A percentile compares a stretch with the other conserved stretches of the same genome.
Evolutionary conservation across 2,888 invertebrate genomes (phyloP).

Genomic region (Drosophila mimetica): DNA sequence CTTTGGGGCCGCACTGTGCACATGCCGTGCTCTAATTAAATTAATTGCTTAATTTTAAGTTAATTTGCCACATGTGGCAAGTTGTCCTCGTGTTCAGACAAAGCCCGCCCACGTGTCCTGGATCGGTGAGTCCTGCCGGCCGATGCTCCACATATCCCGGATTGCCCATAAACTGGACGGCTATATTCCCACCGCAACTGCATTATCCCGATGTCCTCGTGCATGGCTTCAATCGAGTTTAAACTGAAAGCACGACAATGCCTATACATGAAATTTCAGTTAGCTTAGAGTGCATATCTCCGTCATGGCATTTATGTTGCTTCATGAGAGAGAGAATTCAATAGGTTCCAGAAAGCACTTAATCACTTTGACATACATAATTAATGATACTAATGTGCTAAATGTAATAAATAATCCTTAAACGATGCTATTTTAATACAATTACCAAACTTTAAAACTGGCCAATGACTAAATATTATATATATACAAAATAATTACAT

Average conservation of each 20-base stretch:
- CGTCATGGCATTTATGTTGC: neutral
- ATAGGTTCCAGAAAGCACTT: neutral
- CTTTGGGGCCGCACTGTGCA: slow-evolving; percentile 40
- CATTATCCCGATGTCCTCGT: slow-evolving; percentile 21
- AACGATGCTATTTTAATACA: too few relatives aligned
- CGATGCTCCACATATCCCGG: slow-evolving; percentile 25
- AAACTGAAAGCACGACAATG: slow-evolving; percentile 3
- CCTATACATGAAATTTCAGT: slow-evolving; percentile 1
- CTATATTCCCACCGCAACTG: slow-evolving; percentile 42
- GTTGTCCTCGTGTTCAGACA: slow-evolving; percentile 46
- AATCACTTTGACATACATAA: neutral
- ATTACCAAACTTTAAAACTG: too few relatives aligned
- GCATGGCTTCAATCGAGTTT: slow-evolving; percentile 22
- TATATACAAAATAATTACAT: too few relatives aligned
- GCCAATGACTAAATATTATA: too few relatives aligned
- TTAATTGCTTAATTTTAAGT: slow-evolving; percentile 80
- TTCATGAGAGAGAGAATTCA: too few relatives aligned
- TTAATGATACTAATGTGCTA: neutral
- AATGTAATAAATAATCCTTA: too few relatives aligned
- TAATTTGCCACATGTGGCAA: slow-evolving; percentile 79
- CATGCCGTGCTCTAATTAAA: slow-evolving; percentile 69
- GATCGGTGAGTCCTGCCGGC: slow-evolving; percentile 40
- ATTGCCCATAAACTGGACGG: slow-evolving; percentile 11
- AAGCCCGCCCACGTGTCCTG: slow-evolving; percentile 58
- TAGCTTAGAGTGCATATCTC: neutral